These are phyloP conservation scores for Omphaloscelis lunosa DNA, from an alignment of 2,888 invertebrate genomes.

Conservation along the genomic window DNA sequence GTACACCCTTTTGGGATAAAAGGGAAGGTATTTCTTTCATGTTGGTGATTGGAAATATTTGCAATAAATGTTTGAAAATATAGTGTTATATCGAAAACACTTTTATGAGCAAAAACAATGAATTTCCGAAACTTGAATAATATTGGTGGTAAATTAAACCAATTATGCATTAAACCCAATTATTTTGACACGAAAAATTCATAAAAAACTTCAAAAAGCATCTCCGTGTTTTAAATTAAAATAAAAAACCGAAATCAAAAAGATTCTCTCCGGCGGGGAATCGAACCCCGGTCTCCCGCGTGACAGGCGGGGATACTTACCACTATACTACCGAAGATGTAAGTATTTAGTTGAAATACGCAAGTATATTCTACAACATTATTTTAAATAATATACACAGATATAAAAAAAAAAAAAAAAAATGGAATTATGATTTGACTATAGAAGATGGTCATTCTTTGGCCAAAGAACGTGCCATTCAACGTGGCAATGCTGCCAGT, in stretches of 20 bases:
- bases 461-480: too few species aligned
- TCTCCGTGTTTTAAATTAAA: too few species aligned
- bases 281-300: slow-evolving; percentile 86
- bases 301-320: slow-evolving; percentile 91
- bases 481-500: too few species aligned
- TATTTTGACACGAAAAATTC: background rate
- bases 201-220: background rate
- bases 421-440: too few species aligned
- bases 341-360: accelerated
- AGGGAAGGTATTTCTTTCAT: slow-evolving; percentile 14
- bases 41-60: slow-evolving; percentile 11
- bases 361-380: accelerated
- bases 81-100: background rate
- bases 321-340: slow-evolving; percentile 90
- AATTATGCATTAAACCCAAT: background rate
- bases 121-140: background rate
- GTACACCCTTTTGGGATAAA: slow-evolving; percentile 17
- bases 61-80: background rate
- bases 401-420: too few species aligned
- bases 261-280: slow-evolving; percentile 71
- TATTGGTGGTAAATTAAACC: background rate
- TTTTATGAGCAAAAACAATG: background rate
- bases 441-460: too few species aligned
- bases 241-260: slow-evolving; percentile 17
- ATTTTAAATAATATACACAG: too few species aligned